phyloP scores from a whole-genome alignment of 1,140 invertebrate species.

The Euura saliciscinereae region DNA sequence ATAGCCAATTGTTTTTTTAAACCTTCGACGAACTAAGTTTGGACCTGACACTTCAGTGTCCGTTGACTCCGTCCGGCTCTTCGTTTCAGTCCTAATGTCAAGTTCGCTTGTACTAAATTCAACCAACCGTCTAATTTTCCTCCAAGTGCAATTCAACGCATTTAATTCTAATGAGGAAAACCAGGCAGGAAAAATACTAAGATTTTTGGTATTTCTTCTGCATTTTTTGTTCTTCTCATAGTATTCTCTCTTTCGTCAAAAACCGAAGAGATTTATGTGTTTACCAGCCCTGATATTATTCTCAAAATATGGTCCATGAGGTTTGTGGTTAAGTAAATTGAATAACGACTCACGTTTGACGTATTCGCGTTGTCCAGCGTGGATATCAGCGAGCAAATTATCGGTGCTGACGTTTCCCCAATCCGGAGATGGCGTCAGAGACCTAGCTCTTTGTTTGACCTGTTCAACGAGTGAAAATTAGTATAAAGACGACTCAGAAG shows the following conservation, averaged over 20 bases:
- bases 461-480: constrained; percentile 33
- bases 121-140: too few relatives aligned
- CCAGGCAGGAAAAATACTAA: too few relatives aligned
- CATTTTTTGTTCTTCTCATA: too few relatives aligned
- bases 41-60: background rate
- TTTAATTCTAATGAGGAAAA: too few relatives aligned
- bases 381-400: constrained; percentile 51
- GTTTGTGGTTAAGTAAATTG: background rate
- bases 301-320: too few relatives aligned
- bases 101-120: too few relatives aligned
- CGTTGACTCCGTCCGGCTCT: background rate
- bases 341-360: constrained; percentile 65
- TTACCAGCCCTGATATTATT: background rate
- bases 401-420: constrained; percentile 56
- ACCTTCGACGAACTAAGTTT: background rate
- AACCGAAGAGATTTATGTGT: background rate
- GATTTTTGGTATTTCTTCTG: too few relatives aligned
- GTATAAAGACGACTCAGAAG: constrained; percentile 1
- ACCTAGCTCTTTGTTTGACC: constrained; percentile 72
- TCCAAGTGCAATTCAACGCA: too few relatives aligned
- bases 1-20: constrained; percentile 4
- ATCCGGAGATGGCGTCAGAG: constrained; percentile 68
- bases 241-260: background rate
- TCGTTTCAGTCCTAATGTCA: too few relatives aligned
- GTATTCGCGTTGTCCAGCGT: constrained; percentile 57